These are phyloP conservation scores for Torymus aiolomorphi DNA, from an alignment of 2,888 invertebrate species.

Conservation along the genomic window DNA sequence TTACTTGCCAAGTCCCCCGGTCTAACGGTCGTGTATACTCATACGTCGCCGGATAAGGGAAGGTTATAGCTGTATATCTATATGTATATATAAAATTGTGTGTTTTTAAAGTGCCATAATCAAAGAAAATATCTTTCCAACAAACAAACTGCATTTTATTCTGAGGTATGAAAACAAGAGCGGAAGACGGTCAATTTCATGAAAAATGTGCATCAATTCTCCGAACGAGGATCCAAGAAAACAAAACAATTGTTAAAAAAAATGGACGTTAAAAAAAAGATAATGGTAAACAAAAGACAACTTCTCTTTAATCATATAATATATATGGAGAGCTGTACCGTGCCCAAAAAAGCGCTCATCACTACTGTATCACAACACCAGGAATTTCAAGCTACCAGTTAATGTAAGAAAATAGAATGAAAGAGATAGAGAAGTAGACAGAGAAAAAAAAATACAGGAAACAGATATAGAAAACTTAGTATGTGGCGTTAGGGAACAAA, in stretches of 20 bases:
- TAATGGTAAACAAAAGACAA: constrained; percentile 61
- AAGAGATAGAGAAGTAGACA: constrained; percentile 60
- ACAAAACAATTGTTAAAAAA: constrained; percentile 36
- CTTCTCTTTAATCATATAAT: constrained; percentile 34
- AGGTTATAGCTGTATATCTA: constrained; percentile 33
- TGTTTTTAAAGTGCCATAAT: constrained; percentile 51
- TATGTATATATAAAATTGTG: constrained; percentile 31
- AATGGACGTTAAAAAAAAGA: constrained; percentile 14
- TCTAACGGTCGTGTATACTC: constrained; percentile 23
- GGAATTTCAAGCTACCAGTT: constrained; percentile 71
- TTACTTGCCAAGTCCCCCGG: constrained; percentile 35
- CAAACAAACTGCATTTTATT: constrained; percentile 48
- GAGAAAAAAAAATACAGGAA: constrained; percentile 59
- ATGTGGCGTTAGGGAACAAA: constrained; percentile 50
- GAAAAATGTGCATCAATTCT: constrained; percentile 66
- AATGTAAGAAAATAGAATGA: constrained; percentile 64
- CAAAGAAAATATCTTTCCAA: constrained; percentile 48
- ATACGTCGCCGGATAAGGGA: constrained; percentile 31
- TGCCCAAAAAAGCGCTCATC: constrained; percentile 72
- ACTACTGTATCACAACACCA: constrained; percentile 73
- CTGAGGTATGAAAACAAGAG: constrained; percentile 34
- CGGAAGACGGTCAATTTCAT: constrained; percentile 62
- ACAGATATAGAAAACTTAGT: constrained; percentile 58
- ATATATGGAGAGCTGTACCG: constrained; percentile 70
- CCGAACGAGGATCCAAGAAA: constrained; percentile 58